phyloP scores from a whole-genome alignment of 2,888 invertebrate genomes.

The Carcina quercana region DNA sequence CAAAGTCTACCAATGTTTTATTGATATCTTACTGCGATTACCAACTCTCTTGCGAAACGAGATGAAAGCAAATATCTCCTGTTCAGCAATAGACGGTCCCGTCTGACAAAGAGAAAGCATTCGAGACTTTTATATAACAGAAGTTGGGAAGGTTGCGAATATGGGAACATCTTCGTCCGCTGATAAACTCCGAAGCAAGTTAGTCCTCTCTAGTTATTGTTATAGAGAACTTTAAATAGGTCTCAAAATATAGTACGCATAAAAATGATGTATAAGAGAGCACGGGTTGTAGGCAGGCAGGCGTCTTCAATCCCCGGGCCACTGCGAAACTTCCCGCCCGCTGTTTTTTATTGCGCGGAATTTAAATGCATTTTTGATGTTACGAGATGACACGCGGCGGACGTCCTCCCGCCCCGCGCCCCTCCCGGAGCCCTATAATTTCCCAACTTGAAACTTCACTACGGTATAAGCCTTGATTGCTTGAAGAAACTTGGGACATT shows the following conservation, averaged over 20 bases:
- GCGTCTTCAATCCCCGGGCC: constrained; percentile 60
- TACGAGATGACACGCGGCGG: constrained; percentile 74
- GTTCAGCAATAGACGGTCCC: too few species aligned
- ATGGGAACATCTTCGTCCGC: too few species aligned
- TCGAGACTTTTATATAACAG: too few species aligned
- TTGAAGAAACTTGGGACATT: constrained; percentile 74
- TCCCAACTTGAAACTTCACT: constrained; percentile 73
- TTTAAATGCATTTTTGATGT: constrained; percentile 77
- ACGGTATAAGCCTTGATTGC: constrained; percentile 75
- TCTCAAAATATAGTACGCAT: constrained; percentile 33
- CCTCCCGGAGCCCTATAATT: constrained; percentile 66
- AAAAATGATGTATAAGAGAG: constrained; percentile 47
- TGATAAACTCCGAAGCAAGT: too few species aligned
- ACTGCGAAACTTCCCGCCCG: constrained; percentile 64
- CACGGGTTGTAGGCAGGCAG: constrained; percentile 39
- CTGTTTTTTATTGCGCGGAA: constrained; percentile 74
- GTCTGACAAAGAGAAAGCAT: too few species aligned
- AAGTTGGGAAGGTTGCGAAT: too few species aligned
- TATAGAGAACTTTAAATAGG: constrained; percentile 31
- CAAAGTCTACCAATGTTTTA: too few species aligned
- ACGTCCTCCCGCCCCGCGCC: constrained; percentile 49
- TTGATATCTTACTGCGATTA: too few species aligned
- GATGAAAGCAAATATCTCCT: too few species aligned
- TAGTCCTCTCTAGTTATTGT: too few species aligned
- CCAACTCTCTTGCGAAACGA: too few species aligned